phyloP scores from a whole-genome alignment of 2,888 invertebrate species.

The Ochropacha duplaris region DNA sequence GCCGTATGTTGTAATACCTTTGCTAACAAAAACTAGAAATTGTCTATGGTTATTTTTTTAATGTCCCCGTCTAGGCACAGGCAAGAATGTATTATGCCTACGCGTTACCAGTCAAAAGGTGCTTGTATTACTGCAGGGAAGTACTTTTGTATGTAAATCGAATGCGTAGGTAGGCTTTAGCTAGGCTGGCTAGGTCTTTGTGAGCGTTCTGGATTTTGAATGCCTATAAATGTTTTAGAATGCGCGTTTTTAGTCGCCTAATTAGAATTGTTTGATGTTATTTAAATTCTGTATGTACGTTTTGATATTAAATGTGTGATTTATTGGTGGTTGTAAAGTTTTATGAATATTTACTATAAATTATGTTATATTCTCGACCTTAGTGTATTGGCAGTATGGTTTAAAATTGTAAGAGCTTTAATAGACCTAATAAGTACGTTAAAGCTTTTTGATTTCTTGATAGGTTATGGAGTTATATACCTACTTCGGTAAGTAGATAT shows the following conservation, averaged over 20 bases:
- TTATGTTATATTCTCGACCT: neutral
- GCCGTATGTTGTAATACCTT: constrained; percentile 22
- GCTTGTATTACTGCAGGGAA: constrained; percentile 58
- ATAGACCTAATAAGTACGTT: neutral
- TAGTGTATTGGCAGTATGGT: neutral
- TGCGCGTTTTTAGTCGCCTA: constrained; percentile 28
- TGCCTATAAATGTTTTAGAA: constrained; percentile 22
- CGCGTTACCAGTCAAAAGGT: constrained; percentile 64
- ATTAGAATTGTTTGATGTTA: constrained; percentile 21
- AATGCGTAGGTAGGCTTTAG: constrained; percentile 76
- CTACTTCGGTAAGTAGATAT: no score
- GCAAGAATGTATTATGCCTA: constrained; percentile 71
- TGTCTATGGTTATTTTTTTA: constrained; percentile 15
- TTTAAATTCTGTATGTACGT: neutral
- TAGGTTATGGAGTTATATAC: no score
- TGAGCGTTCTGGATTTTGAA: constrained; percentile 50
- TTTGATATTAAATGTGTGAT: neutral
- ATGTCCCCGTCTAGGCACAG: constrained; percentile 15
- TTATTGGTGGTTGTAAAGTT: neutral
- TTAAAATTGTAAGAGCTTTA: neutral
- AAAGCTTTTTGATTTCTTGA: no score
- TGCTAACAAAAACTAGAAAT: constrained; percentile 7
- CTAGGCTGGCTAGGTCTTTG: constrained; percentile 49
- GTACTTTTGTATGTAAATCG: constrained; percentile 82
- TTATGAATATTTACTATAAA: neutral